Conservation (phyloP, 2,113 vertebrate genomes). For the Psilopsiagon aurifrons region DNA sequence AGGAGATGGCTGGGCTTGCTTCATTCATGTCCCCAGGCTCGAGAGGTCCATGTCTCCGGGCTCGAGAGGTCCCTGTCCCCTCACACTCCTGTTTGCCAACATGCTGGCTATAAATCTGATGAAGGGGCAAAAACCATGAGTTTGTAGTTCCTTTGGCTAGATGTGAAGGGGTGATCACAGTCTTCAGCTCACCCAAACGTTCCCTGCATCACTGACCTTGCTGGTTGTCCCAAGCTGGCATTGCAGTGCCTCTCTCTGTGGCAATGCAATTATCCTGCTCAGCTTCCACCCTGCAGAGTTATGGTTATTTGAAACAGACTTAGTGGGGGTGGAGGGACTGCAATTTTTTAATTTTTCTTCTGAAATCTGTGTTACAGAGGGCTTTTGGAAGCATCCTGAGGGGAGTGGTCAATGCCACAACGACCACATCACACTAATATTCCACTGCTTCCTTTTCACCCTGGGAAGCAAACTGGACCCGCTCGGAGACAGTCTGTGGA, state of each 20-base stretch:
- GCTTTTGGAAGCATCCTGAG: not conserved
- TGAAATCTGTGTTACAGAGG: not conserved
- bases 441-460: not conserved
- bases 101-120: not conserved
- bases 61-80: not conserved
- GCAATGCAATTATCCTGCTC: not conserved
- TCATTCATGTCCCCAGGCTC: not conserved
- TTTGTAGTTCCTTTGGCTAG: not conserved
- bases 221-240: not conserved
- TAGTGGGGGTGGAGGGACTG: rapidly evolving
- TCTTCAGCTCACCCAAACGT: not conserved
- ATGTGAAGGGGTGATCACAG: not conserved
- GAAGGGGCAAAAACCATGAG: not conserved
- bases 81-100: not conserved
- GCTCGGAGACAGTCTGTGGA: not conserved
- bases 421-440: not conserved
- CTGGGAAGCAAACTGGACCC: rapidly evolving
- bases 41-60: not conserved
- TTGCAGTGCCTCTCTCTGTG: not conserved
- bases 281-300: not conserved
- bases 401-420: not conserved
- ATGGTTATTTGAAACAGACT: not conserved
- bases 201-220: not conserved
- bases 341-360: not conserved
- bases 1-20: not conserved